A percentile compares a stretch with the other conserved stretches of the same genome.
Conservation (phyloP, 2,113 vertebrate species). For the Saguinus imperator region DNA sequence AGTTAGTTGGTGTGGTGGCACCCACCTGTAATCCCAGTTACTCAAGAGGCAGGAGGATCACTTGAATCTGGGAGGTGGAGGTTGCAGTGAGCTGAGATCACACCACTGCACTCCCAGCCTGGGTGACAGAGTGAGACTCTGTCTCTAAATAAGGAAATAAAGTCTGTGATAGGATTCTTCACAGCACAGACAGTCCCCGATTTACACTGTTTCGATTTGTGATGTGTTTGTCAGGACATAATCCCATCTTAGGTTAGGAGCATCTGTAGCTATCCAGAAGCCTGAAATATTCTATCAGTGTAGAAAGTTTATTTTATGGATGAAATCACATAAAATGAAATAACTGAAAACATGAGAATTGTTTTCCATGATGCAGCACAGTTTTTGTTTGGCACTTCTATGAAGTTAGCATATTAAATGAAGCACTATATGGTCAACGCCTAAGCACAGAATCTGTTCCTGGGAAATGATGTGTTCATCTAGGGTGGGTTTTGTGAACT, state of each 20-base stretch:
- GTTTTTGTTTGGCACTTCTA: neutral
- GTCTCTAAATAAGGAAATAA: neutral
- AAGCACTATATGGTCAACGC: accelerated
- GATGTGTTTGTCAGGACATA: neutral
- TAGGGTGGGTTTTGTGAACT: too few species aligned
- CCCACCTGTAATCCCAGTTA: too few species aligned
- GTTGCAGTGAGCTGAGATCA: too few species aligned
- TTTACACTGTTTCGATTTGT: neutral
- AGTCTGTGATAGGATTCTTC: neutral
- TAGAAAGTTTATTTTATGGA: neutral
- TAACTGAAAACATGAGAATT: neutral
- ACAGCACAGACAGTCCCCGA: neutral
- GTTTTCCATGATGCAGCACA: neutral
- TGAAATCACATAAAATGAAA: neutral
- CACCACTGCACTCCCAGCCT: too few species aligned
- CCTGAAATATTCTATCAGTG: neutral
- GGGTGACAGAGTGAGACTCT: too few species aligned
- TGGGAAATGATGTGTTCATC: accelerated
- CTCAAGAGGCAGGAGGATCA: too few species aligned
- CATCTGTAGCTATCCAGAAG: neutral
- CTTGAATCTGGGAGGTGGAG: too few species aligned
- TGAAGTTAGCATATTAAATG: neutral
- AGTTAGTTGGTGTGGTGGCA: too few species aligned
- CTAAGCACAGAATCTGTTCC: accelerated
- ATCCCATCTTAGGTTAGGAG: neutral